A percentile compares a stretch with the other conserved stretches of the same genome.
Conservation (phyloP, 2,888 invertebrate species). For the Plebejus argus region DNA sequence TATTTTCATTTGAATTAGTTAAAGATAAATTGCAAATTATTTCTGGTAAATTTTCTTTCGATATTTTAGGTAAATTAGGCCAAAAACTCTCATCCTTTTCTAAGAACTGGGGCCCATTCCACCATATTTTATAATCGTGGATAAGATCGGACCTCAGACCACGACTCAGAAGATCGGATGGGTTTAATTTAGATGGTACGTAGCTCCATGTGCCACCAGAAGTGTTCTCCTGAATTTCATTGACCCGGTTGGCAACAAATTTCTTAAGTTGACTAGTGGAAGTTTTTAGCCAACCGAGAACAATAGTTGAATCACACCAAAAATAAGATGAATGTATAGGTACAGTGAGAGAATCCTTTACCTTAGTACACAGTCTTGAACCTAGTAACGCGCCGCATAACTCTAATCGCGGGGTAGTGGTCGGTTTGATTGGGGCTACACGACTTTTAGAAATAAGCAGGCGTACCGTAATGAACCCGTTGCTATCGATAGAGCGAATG, state of each 20-base stretch:
- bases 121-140: constrained; percentile 41
- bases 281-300: constrained; percentile 43
- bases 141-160: constrained; percentile 41
- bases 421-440: constrained; percentile 43
- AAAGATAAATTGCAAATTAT: background rate
- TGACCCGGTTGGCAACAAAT: constrained; percentile 45
- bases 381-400: constrained; percentile 45
- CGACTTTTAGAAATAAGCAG: constrained; percentile 42
- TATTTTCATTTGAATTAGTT: too few relatives aligned
- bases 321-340: constrained; percentile 33
- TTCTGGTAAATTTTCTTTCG: background rate
- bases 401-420: constrained; percentile 45
- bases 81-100: background rate
- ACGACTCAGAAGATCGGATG: constrained; percentile 46
- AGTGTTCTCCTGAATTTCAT: constrained; percentile 44
- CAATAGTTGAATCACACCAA: constrained; percentile 47
- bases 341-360: constrained; percentile 38
- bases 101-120: constrained; percentile 33
- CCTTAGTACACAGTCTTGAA: constrained; percentile 41
- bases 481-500: background rate
- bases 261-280: constrained; percentile 38
- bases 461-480: constrained; percentile 5
- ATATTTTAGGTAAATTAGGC: background rate
- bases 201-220: constrained; percentile 41
- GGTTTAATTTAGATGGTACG: constrained; percentile 44